Conservation (phyloP, 2,888 invertebrate species). For the Noctuana brunneofusca region DNA sequence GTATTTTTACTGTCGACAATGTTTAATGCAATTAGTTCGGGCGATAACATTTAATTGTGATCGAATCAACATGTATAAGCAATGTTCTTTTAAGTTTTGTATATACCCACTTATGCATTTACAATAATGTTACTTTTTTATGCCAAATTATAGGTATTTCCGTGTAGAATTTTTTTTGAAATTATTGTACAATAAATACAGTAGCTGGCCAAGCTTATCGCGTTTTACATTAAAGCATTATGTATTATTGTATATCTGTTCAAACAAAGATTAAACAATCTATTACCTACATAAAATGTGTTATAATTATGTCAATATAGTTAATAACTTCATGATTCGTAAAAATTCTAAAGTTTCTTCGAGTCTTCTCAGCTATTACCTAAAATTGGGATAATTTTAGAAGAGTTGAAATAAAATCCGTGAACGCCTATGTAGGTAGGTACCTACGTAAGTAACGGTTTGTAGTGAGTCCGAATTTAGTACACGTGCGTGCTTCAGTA, state of each 20-base stretch:
- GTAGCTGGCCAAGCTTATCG: conserved; percentile 8
- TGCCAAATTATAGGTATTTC: too few species aligned
- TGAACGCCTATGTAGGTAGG: conserved; percentile 38
- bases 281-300: neutral
- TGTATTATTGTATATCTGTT: too few species aligned
- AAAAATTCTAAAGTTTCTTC: too few species aligned
- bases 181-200: neutral
- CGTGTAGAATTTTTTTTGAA: too few species aligned
- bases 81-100: neutral
- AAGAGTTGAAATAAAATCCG: conserved; percentile 1
- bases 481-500: conserved; percentile 38
- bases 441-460: conserved; percentile 46
- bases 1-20: conserved; percentile 25
- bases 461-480: conserved; percentile 42
- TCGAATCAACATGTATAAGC: conserved; percentile 1
- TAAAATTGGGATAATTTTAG: neutral
- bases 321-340: neutral
- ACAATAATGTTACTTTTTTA: too few species aligned
- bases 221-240: neutral
- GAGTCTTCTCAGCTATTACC: too few species aligned
- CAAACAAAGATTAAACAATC: conserved; percentile 8
- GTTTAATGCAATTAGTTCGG: conserved; percentile 30
- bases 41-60: conserved; percentile 29
- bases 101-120: too few species aligned
- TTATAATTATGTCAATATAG: neutral